A percentile compares a stretch with the other conserved stretches of the same genome.
These are phyloP conservation scores for Anas georgica DNA, from an alignment of 2,797 vertebrate genomes.

Conservation along the genomic window DNA sequence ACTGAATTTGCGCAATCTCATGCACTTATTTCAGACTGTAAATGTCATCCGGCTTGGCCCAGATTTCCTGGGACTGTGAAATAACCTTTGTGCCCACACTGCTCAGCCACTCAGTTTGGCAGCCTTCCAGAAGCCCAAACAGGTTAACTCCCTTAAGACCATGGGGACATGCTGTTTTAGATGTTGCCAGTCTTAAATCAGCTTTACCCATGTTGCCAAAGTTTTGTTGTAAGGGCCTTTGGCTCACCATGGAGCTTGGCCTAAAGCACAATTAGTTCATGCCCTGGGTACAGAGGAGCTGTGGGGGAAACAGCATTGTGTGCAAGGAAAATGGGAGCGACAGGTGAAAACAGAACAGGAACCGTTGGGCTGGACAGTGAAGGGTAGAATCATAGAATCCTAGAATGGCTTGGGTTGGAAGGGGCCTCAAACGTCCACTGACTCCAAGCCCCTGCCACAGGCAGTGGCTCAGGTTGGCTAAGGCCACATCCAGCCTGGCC, in stretches of 20 bases:
- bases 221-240: fast-evolving
- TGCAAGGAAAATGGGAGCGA: fast-evolving
- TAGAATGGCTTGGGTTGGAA: no score
- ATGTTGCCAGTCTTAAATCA: neutral
- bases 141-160: no score
- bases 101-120: fast-evolving
- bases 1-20: neutral
- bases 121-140: neutral
- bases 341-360: fast-evolving
- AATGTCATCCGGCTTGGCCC: neutral
- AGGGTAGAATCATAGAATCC: no score
- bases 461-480: no score
- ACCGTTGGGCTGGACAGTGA: fast-evolving
- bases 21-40: neutral
- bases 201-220: fast-evolving
- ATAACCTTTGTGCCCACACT: neutral
- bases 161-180: fast-evolving
- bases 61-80: no score
- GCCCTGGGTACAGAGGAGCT: neutral
- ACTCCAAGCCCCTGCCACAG: no score
- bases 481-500: no score
- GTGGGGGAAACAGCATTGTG: fast-evolving
- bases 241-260: fast-evolving
- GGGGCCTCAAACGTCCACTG: no score
- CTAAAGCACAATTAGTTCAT: fast-evolving